These are phyloP conservation scores for Polypedilum vanderplanki DNA, from an alignment of 1,140 invertebrate genomes.

Conservation along the genomic window DNA sequence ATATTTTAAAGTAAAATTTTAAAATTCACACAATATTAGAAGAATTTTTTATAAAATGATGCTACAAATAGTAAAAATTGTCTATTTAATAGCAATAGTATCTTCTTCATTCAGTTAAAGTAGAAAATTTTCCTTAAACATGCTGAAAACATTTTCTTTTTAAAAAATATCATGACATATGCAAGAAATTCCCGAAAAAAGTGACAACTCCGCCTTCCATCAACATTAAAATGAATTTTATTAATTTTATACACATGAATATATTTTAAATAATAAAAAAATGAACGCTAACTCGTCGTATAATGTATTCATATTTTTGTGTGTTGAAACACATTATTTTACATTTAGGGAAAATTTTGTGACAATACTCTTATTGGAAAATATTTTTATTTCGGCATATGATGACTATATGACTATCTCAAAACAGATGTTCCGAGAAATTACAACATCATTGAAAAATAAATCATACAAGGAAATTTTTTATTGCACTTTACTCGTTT, in stretches of 20 bases:
- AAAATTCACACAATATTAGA: too few species aligned
- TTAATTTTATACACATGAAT: slow-evolving; percentile 2
- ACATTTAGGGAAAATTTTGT: neutral
- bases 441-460: slow-evolving; percentile 25
- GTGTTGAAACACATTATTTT: neutral
- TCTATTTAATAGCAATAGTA: too few species aligned
- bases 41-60: too few species aligned
- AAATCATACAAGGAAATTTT: slow-evolving; percentile 14
- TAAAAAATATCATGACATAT: neutral
- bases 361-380: neutral
- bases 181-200: neutral
- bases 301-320: slow-evolving; percentile 7
- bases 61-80: too few species aligned
- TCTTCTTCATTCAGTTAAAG: too few species aligned
- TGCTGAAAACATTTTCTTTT: too few species aligned
- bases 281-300: neutral
- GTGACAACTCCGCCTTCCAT: neutral
- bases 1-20: too few species aligned
- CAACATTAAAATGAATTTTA: slow-evolving; percentile 19
- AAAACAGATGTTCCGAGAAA: slow-evolving; percentile 26
- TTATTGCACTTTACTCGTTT: slow-evolving; percentile 25
- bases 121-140: too few species aligned
- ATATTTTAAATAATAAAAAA: slow-evolving; percentile 20
- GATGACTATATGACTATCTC: slow-evolving; percentile 3
- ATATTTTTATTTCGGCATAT: neutral